Evolutionary conservation across 2,113 vertebrate genomes (phyloP), one percentile per base, ranked within the genome.

Genomic region (Stomatorhinus ivindoensis): DNA sequence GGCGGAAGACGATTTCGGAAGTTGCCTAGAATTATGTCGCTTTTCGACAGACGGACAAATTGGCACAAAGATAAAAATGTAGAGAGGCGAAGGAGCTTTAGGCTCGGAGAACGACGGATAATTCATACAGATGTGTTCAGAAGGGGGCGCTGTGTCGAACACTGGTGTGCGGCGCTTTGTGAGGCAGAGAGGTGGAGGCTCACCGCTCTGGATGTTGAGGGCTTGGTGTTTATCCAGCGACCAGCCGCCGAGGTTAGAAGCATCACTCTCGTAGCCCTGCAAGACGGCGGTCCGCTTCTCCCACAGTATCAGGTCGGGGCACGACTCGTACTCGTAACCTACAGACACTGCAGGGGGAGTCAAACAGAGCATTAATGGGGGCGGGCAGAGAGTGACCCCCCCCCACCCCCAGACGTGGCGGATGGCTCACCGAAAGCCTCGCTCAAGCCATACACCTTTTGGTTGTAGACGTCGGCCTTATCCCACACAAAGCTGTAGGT

Each of bases 271-370:
- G 46, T 98, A 99, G 87, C 98, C 98, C 92, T 99, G 98, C 6
- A 99, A 95, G 85, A 99, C 92, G 2, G 98, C 97, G 0, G 98
- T 98, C 92, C 98, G 97, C 93, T 99, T 99, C 95, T 99, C 98
- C 98, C 98, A 99, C 4, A 99, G 96, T 93, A 99, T 97, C 88
- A 99, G 94, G 89, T 99, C 98, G 7, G 98, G 98, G 93, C 98
- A 99, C 8, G 98, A 99, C 93, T 99, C 98, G 21, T 99, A 99
- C 91, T 99, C 98, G 87, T 97, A 99, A 65, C 98, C 98, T 90
- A 99, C 98, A 0, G 98, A 99, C 85, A 99, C 98, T 99, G 89
- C 31, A 3, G 61, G n/a, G 51, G 44, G 7, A 46, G 5, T 73
- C 50, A 55, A 31, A 51, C 2, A 3, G 21, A 1, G 10, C 19